Evolutionary conservation across 1,140 invertebrate species (phyloP).

Genomic region (Brachionus plicatilis): DNA sequence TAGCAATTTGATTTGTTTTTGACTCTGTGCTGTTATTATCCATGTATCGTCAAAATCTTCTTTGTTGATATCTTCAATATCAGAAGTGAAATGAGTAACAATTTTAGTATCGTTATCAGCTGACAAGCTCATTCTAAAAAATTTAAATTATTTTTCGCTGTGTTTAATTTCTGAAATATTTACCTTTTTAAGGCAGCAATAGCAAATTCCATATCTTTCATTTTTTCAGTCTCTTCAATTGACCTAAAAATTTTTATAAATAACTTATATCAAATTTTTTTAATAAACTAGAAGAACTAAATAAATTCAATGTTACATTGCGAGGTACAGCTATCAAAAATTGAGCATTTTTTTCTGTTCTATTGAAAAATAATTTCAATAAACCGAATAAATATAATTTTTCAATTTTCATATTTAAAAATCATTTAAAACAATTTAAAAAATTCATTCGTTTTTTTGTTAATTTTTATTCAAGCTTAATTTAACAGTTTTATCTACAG

Average conservation of each 20-base stretch:
- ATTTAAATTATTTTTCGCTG: conserved; percentile 55
- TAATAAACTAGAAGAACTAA: background rate
- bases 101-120: conserved; percentile 73
- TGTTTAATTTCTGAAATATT: conserved; percentile 61
- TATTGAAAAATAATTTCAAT: too few relatives aligned
- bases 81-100: conserved; percentile 44
- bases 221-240: conserved; percentile 7
- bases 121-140: conserved; percentile 68
- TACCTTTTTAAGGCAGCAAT: conserved; percentile 62
- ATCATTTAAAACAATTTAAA: too few relatives aligned
- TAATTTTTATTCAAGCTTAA: too few relatives aligned
- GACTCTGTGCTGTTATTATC: conserved; percentile 83
- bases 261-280: background rate
- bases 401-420: too few relatives aligned
- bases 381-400: too few relatives aligned
- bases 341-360: too few relatives aligned
- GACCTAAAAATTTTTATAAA: background rate
- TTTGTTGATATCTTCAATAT: conserved; percentile 71
- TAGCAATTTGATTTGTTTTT: conserved; percentile 69
- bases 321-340: too few relatives aligned
- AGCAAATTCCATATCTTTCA: conserved; percentile 37
- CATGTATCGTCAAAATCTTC: conserved; percentile 65
- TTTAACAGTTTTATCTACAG: too few relatives aligned
- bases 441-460: too few relatives aligned
- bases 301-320: too few relatives aligned